Evolutionary conservation across 2,797 vertebrate species (phyloP).

Genomic region (Pseudochromis fuscus): DNA sequence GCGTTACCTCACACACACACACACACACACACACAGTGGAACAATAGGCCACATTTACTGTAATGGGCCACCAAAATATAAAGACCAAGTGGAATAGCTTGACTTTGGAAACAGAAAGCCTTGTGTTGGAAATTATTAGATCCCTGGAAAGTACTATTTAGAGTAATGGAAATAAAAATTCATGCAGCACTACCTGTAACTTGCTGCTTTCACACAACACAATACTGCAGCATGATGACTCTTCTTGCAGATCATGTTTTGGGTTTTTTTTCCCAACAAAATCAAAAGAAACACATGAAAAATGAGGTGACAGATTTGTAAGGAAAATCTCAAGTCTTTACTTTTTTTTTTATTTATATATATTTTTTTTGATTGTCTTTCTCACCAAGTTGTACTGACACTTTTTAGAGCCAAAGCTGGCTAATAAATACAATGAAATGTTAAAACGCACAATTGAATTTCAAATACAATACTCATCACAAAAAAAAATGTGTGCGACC

Average conservation of each 20-base stretch:
- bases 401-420: slow-evolving; percentile 95
- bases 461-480: slow-evolving; percentile 91
- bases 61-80: slow-evolving; percentile 75
- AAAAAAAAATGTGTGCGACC: slow-evolving; percentile 81
- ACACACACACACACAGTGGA: slow-evolving; percentile 57
- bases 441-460: slow-evolving; percentile 91
- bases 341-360: slow-evolving; percentile 77
- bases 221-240: background rate
- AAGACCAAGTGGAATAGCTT: slow-evolving; percentile 67
- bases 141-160: slow-evolving; percentile 61
- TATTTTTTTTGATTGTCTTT: slow-evolving; percentile 93
- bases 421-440: slow-evolving; percentile 98
- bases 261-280: too few relatives aligned
- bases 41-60: slow-evolving; percentile 78
- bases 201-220: slow-evolving; percentile 6
- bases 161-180: slow-evolving; percentile 64
- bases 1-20: slow-evolving; percentile 66
- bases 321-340: slow-evolving; percentile 65
- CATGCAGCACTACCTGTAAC: slow-evolving; percentile 53
- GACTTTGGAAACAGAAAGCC: slow-evolving; percentile 69
- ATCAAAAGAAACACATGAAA: slow-evolving; percentile 3
- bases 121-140: slow-evolving; percentile 75
- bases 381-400: slow-evolving; percentile 91
- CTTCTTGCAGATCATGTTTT: background rate
- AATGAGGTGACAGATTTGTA: slow-evolving; percentile 31